Base-by-base conservation (phyloP, 2,113 vertebrate genomes). In the Danionella cerebrum region DNA sequence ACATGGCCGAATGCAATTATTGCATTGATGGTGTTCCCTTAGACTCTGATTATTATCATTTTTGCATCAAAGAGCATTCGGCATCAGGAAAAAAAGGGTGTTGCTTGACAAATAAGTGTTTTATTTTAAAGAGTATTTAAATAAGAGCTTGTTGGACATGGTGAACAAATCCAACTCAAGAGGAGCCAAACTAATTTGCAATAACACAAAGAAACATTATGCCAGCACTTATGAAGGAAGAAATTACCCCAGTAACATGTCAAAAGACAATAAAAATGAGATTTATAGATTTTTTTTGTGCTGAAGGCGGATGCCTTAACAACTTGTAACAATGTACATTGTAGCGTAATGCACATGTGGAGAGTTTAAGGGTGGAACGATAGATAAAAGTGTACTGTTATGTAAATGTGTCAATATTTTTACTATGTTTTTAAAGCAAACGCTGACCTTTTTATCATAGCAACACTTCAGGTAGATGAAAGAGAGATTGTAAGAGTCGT, bases 41-140 rank as follows among this genome's bases (percentile, higher is more conserved):
- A 89, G 84, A 85, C 75, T n/a, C n/a, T n/a, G n/a, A n/a, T n/a
- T n/a, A n/a, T n/a, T n/a, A n/a, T n/a, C n/a, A n/a, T n/a, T n/a
- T n/a, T n/a, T n/a, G n/a, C n/a, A n/a, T n/a, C n/a, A 86, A 85
- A 85, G 85, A 86, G 84, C 85, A 84, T 88, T 88, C 79, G 85
- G 76, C 87, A 88, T 84, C 76, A 82, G 64, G 87, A 84, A 72
- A 69, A 67, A 48, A 67, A 48, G 36, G 72, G 53, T 41, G 38
- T 41, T 70, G 36, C 41, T 65, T 67, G 52, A 47, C 70, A 70
- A 25, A 27, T 51, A 54, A 70, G 71, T 76, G 67, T 69, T 80
- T 85, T 83, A 81, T 84, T 89, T 82, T 75, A 81, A 67, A 45
- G 65, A 66, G 39, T 60, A 69, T 60, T 81, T 85, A 80, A 85